These are phyloP conservation scores for Lycodopsis pacificus DNA, from an alignment of 2,797 vertebrate genomes.

Conservation along the genomic window DNA sequence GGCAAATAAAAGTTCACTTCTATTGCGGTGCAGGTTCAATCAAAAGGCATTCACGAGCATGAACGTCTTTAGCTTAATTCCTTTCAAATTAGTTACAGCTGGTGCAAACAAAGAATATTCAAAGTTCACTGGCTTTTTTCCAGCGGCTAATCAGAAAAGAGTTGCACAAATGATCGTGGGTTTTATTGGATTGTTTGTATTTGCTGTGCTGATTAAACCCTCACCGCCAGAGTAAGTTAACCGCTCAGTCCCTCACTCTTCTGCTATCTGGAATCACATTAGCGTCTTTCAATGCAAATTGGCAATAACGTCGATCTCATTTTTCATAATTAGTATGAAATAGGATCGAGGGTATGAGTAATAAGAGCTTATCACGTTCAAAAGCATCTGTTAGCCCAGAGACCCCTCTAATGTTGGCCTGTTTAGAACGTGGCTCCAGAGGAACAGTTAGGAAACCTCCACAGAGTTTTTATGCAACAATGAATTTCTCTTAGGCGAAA, in stretches of 20 bases:
- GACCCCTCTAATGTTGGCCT: not conserved
- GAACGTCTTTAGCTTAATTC: not conserved
- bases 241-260: not conserved
- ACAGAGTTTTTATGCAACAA: not conserved
- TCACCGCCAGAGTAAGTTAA: not conserved
- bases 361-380: not conserved
- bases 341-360: not conserved
- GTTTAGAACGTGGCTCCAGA: not conserved
- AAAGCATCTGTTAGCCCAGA: not conserved
- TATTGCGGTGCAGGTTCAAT: not conserved
- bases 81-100: not conserved
- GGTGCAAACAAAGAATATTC: not conserved
- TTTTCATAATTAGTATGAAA: slow-evolving; percentile 2
- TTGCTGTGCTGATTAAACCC: not conserved
- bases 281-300: not conserved
- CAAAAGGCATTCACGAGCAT: not conserved
- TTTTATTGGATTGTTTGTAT: not conserved
- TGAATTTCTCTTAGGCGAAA: too few species aligned
- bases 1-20: too few species aligned
- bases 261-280: not conserved
- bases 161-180: not conserved
- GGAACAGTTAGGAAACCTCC: not conserved
- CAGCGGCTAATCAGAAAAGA: not conserved
- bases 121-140: not conserved
- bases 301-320: not conserved